A percentile compares a stretch with the other conserved stretches of the same genome.
Conservation (phyloP, 2,888 invertebrate species). For the Troilus luridus region DNA sequence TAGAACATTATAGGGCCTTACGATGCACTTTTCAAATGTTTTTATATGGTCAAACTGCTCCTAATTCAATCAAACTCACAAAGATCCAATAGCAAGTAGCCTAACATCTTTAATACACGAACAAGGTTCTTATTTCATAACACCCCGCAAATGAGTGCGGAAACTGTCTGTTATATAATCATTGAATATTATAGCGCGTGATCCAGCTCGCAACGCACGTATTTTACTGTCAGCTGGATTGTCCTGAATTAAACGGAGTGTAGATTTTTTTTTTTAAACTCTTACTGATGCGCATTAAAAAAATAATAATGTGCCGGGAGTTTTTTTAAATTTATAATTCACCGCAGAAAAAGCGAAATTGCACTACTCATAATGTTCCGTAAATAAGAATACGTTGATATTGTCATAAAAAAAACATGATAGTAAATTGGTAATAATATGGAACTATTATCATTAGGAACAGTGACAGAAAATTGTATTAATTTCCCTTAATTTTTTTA, state of each 20-base stretch:
- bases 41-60: not conserved
- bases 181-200: conserved; percentile 23
- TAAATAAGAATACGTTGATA: not conserved
- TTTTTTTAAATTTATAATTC: not conserved
- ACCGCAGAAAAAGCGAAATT: not conserved
- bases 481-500: no score
- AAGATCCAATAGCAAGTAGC: not conserved
- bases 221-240: not conserved
- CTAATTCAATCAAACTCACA: not conserved
- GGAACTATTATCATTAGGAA: no score
- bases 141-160: not conserved
- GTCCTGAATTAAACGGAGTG: not conserved
- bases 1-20: no score
- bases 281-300: not conserved
- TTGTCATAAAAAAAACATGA: no score
- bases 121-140: not conserved
- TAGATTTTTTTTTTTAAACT: not conserved
- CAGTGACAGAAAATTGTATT: no score
- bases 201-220: not conserved
- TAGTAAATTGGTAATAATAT: no score
- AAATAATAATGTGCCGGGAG: not conserved
- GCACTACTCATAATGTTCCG: not conserved
- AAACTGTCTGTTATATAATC: not conserved
- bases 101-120: not conserved
- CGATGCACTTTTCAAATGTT: not conserved